Evolutionary conservation across 1,140 invertebrate species (phyloP), one percentile per base, ranked within the genome.

Genomic region (Caerostris extrusa): DNA sequence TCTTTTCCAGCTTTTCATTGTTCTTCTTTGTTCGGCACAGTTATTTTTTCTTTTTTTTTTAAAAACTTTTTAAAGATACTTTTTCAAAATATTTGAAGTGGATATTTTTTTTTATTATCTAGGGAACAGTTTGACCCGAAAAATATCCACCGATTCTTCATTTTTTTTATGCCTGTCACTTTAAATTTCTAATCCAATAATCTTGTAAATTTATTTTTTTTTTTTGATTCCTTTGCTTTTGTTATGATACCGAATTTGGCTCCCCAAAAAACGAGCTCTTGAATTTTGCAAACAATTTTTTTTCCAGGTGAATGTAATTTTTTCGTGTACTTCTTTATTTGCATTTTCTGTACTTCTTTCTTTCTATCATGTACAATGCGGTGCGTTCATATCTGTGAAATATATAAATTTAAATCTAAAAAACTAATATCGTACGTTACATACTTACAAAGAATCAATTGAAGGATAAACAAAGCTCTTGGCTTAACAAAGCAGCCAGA

Each of bases 111-210:
- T 87, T 86, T 86, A 86, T 86, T 87, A 61, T 19, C 34, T 85
- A 19, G 50, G 55, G 82, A 85, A 85, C 58, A 61, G 57, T 87
- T 60, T 87, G 85, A 87, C 85, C 85, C 58, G 57, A 87, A 87
- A 87, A 87, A 87, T 61, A 77, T 77, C 71, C 34, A 4, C 85
- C 57, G 34, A 87, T 56, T 14, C 57, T 87, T 87, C 85, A 87
- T 87, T 87, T 77, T n/a, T 34, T 87, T 87, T 87, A 87, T 87
- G 64, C 19, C 12, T 12, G 64, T 87, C 57, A 87, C 57, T 87
- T 87, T 87, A 58, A n/a, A 87, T 87, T 87, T 87, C 85, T 87
- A 87, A 87, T 87, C 85, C 85, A 87, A 87, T 87, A 87, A 87
- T 87, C 85, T 87, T 87, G 85, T 87, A 34, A 0, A 0, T 34